These are phyloP conservation scores for Cerceris ruficornis DNA, from an alignment of 2,888 invertebrate species.

Conservation along the genomic window DNA sequence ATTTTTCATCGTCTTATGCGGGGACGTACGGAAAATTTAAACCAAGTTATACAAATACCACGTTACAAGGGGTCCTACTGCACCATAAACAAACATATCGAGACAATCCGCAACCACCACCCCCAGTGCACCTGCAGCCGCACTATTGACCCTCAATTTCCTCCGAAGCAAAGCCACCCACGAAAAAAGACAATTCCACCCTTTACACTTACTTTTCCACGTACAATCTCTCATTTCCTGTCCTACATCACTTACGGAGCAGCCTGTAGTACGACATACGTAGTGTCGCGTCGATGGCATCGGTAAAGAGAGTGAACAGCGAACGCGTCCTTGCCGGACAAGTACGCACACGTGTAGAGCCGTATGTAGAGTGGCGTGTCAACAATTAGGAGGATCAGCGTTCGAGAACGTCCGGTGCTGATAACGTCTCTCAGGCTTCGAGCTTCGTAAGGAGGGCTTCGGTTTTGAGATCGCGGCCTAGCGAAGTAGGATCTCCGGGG, in stretches of 20 bases:
- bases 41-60: too few species aligned
- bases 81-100: too few species aligned
- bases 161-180: too few species aligned
- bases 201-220: too few species aligned
- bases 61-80: too few species aligned
- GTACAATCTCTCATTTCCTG: too few species aligned
- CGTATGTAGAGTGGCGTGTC: constrained; percentile 71
- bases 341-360: constrained; percentile 53
- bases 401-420: constrained; percentile 72
- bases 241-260: neutral
- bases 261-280: constrained; percentile 13
- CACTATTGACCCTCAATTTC: too few species aligned
- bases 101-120: too few species aligned
- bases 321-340: constrained; percentile 33
- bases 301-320: constrained; percentile 14
- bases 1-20: too few species aligned
- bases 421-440: constrained; percentile 70
- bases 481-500: constrained; percentile 43
- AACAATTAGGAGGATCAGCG: constrained; percentile 79
- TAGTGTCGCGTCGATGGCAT: neutral
- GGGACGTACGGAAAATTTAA: too few species aligned
- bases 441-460: constrained; percentile 34
- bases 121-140: too few species aligned
- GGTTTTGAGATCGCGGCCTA: constrained; percentile 63
- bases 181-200: too few species aligned